These are phyloP conservation scores for Pogonophryne albipinna DNA, from an alignment of 2,797 vertebrate genomes.

Conservation along the genomic window DNA sequence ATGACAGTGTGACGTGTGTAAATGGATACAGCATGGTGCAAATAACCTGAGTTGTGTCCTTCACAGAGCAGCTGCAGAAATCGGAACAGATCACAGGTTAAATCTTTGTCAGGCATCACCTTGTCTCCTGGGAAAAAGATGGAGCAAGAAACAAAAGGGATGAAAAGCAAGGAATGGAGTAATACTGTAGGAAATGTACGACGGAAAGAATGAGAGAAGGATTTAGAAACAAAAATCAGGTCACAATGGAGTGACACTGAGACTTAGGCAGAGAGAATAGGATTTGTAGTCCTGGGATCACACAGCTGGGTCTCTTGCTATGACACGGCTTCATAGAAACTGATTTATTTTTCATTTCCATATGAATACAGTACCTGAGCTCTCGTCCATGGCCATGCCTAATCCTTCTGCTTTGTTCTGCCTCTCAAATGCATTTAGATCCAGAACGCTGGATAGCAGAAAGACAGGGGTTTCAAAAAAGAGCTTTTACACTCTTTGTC, in stretches of 20 bases:
- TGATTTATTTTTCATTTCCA: constrained; percentile 51
- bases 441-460: constrained; percentile 88
- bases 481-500: constrained; percentile 2
- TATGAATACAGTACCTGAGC: constrained; percentile 89
- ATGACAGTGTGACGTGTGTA: not conserved
- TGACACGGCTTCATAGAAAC: constrained; percentile 52
- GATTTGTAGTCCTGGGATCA: constrained; percentile 32
- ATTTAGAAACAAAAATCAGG: constrained; percentile 49
- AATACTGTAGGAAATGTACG: constrained; percentile 7
- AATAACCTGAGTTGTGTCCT: constrained; percentile 95
- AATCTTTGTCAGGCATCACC: constrained; percentile 93
- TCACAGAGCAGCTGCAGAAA: constrained; percentile 97
- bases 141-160: constrained; percentile 57
- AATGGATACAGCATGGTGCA: not conserved
- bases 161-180: constrained; percentile 67
- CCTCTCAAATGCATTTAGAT: constrained; percentile 96
- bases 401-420: constrained; percentile 98
- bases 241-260: constrained; percentile 53
- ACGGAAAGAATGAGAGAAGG: not conserved
- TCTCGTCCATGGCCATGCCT: constrained; percentile 93
- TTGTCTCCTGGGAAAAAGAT: constrained; percentile 87
- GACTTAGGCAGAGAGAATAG: constrained; percentile 11
- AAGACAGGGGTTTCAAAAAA: constrained; percentile 18
- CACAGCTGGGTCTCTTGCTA: constrained; percentile 40
- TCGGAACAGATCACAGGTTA: constrained; percentile 96